A percentile compares a stretch with the other conserved stretches of the same genome.
phyloP scores from a whole-genome alignment of 2,113 vertebrate genomes.

The Hippocampus mohnikei region DNA sequence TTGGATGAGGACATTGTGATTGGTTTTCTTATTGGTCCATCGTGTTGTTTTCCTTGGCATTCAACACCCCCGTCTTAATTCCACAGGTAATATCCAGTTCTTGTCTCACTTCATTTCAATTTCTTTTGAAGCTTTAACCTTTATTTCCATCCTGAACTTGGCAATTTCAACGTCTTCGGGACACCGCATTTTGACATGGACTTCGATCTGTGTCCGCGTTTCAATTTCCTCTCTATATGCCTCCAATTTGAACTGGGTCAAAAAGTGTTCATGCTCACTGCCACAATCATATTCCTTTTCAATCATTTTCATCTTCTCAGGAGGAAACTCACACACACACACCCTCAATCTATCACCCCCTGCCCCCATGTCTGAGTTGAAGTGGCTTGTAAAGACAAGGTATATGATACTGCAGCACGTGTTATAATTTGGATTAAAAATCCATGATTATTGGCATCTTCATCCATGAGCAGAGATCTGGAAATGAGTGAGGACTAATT shows the following conservation, averaged over 20 bases:
- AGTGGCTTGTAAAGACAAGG: slow-evolving; percentile 50
- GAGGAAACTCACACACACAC: slow-evolving; percentile 73
- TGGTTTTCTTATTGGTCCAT: slow-evolving; percentile 85
- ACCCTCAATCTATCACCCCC: no score
- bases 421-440: slow-evolving; percentile 80
- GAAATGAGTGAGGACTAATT: slow-evolving; percentile 78
- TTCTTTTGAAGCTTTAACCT: slow-evolving; percentile 75
- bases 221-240: slow-evolving; percentile 83
- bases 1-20: slow-evolving; percentile 84
- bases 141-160: slow-evolving; percentile 84
- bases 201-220: slow-evolving; percentile 80
- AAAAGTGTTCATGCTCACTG: slow-evolving; percentile 67
- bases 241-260: slow-evolving; percentile 77
- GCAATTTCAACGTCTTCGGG: slow-evolving; percentile 87
- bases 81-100: slow-evolving; percentile 79
- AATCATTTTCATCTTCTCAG: slow-evolving; percentile 87
- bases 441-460: slow-evolving; percentile 62
- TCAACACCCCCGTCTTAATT: slow-evolving; percentile 79
- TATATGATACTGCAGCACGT: slow-evolving; percentile 71
- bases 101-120: slow-evolving; percentile 71
- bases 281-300: slow-evolving; percentile 84
- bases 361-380: slow-evolving; percentile 81
- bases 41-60: slow-evolving; percentile 82
- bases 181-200: slow-evolving; percentile 79
- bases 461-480: slow-evolving; percentile 77